Percentiles rank a stretch among this genome's conserved stretches.
phyloP scores from a whole-genome alignment of 2,797 vertebrate species.

The Enteromius unitaeniatus region DNA sequence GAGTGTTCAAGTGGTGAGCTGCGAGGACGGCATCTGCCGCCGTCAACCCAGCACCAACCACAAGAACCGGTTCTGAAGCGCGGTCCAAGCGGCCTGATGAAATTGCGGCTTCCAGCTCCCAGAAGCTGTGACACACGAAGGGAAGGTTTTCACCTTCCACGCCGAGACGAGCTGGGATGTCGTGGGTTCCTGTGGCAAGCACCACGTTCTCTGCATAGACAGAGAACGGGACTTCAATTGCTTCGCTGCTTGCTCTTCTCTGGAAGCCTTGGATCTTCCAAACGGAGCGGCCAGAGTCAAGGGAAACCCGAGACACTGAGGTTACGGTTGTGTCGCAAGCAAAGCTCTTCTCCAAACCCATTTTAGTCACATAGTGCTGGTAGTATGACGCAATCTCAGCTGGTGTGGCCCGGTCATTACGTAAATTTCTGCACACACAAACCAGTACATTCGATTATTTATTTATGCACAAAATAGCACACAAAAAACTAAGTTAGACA shows the following conservation, averaged over 20 bases:
- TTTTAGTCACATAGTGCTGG: constrained; percentile 80
- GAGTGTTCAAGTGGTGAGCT: constrained; percentile 78
- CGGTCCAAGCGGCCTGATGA: constrained; percentile 71
- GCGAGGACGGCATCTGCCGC: constrained; percentile 81
- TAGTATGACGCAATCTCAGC: constrained; percentile 85
- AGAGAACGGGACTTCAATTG: constrained; percentile 68
- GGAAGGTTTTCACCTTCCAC: constrained; percentile 80
- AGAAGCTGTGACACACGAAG: constrained; percentile 81
- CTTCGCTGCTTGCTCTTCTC: neutral
- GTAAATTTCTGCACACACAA: constrained; percentile 71
- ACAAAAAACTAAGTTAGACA: neutral
- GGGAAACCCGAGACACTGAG: constrained; percentile 68
- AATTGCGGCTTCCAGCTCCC: constrained; percentile 81
- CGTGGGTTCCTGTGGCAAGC: constrained; percentile 83
- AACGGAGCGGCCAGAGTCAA: constrained; percentile 25
- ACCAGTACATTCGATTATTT: neutral
- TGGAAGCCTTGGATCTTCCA: constrained; percentile 65
- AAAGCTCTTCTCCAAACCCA: constrained; percentile 78
- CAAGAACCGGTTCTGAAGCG: constrained; percentile 76
- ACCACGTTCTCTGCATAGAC: constrained; percentile 77
- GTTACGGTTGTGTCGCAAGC: constrained; percentile 77
- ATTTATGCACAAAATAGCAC: neutral
- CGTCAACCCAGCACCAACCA: constrained; percentile 83
- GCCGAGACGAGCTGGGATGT: constrained; percentile 76
- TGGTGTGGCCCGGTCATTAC: constrained; percentile 82